phyloP scores from a whole-genome alignment of 2,113 vertebrate species.

The Phrynocephalus versicolor region DNA sequence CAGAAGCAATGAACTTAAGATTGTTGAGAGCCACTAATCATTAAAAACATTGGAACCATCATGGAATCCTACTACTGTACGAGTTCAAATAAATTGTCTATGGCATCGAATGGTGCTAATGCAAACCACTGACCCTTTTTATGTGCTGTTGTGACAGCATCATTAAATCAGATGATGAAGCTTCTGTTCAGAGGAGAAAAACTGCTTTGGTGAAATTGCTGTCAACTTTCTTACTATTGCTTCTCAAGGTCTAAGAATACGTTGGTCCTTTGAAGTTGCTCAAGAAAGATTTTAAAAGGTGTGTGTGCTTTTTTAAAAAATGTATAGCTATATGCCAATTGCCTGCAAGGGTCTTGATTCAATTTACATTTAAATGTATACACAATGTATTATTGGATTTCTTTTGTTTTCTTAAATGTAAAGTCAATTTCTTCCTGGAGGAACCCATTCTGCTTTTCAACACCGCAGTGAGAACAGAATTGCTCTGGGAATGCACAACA shows the following conservation, averaged over 20 bases:
- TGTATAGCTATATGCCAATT: background rate
- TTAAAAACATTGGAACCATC: background rate
- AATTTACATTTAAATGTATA: background rate
- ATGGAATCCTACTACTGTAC: background rate
- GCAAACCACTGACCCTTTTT: background rate
- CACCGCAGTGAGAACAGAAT: background rate
- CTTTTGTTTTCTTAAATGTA: slow-evolving; percentile 8
- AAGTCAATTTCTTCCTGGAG: slow-evolving; percentile 32
- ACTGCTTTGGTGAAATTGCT: background rate
- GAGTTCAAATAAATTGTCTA: background rate
- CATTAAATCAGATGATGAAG: background rate
- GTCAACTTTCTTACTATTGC: background rate
- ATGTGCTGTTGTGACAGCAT: background rate
- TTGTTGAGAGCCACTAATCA: background rate
- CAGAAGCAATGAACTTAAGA: background rate
- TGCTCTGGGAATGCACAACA: slow-evolving; percentile 25
- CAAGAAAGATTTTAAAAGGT: background rate
- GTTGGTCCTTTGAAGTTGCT: background rate
- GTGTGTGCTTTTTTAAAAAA: background rate
- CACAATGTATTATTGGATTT: background rate
- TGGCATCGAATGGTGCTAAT: background rate
- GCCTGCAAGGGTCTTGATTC: background rate
- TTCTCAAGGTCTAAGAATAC: background rate
- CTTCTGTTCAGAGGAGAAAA: background rate
- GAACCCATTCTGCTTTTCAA: slow-evolving; percentile 15